Evolutionary conservation across 2,888 invertebrate genomes (phyloP).

Genomic region (Himalopsyche kuldschensis): DNA sequence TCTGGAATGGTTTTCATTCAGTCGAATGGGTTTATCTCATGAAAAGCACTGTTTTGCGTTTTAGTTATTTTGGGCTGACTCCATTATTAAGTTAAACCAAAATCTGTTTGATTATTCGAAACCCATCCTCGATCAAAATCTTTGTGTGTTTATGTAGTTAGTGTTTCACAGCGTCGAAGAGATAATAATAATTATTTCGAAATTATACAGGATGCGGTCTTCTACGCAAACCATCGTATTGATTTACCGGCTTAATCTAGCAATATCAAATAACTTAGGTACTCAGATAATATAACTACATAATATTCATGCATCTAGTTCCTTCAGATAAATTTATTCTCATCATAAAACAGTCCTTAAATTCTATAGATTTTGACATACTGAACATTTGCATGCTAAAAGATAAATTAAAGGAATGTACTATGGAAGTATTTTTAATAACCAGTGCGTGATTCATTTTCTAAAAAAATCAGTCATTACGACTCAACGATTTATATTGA

Average conservation of each 20-base stretch:
- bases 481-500: too few relatives aligned
- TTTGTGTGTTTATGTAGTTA: constrained; percentile 1
- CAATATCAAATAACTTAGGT: too few relatives aligned
- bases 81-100: neutral
- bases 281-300: too few relatives aligned
- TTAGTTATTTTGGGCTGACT: neutral
- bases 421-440: too few relatives aligned
- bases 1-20: neutral
- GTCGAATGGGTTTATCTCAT: neutral
- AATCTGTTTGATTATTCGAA: constrained; percentile 1
- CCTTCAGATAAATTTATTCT: too few relatives aligned
- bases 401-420: too few relatives aligned
- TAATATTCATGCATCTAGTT: too few relatives aligned
- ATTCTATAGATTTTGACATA: too few relatives aligned
- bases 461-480: too few relatives aligned
- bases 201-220: neutral
- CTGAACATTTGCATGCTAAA: too few relatives aligned
- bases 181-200: neutral
- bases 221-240: neutral
- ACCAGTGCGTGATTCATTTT: too few relatives aligned
- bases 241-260: neutral
- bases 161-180: neutral
- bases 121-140: constrained; percentile 1
- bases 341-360: too few relatives aligned
- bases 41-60: constrained; percentile 1